These are phyloP conservation scores for Agrochola circellaris DNA, from an alignment of 2,888 invertebrate genomes.

Conservation along the genomic window DNA sequence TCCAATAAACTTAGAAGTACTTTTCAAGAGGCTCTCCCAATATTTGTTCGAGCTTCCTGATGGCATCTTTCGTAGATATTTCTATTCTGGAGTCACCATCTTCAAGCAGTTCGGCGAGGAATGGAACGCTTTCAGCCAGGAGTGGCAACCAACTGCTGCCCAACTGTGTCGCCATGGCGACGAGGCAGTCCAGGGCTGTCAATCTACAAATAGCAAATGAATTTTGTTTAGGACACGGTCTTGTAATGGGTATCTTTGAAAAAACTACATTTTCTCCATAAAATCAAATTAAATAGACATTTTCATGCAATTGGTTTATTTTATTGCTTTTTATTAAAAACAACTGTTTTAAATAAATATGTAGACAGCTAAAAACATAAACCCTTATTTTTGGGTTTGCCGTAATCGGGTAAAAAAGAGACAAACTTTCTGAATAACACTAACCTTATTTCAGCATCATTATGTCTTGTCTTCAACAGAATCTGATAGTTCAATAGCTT, in stretches of 20 bases:
- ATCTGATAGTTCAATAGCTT: constrained; percentile 97
- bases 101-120: constrained; percentile 97
- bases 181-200: constrained; percentile 93
- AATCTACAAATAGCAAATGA: constrained; percentile 85
- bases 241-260: not conserved
- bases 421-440: constrained; percentile 28
- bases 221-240: not conserved
- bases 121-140: constrained; percentile 98
- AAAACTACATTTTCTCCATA: not conserved
- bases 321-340: not conserved
- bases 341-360: not conserved
- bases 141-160: constrained; percentile 97
- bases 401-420: not conserved
- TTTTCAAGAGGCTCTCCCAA: constrained; percentile 97
- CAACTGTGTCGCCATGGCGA: constrained; percentile 95
- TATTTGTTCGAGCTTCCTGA: constrained; percentile 96
- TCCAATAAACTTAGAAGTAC: constrained; percentile 92
- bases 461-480: constrained; percentile 95
- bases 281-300: not conserved
- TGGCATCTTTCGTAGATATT: constrained; percentile 94
- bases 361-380: not conserved
- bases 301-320: not conserved
- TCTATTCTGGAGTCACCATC: constrained; percentile 96
- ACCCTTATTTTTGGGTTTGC: not conserved
- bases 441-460: constrained; percentile 92